These are phyloP conservation scores for Acanthococcus lagerstroemiae DNA, from an alignment of 2,888 invertebrate genomes.

Conservation along the genomic window DNA sequence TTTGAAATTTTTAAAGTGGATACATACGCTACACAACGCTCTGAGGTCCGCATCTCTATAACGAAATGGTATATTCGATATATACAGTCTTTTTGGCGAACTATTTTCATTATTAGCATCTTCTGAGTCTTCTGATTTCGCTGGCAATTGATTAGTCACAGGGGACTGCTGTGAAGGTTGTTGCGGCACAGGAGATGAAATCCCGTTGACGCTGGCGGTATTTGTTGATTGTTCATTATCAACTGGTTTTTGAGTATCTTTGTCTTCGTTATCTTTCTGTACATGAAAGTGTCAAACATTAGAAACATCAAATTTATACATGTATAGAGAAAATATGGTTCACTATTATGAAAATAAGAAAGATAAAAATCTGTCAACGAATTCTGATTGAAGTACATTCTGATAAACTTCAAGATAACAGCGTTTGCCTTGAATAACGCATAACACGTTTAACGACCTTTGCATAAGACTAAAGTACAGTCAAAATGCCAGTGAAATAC, in stretches of 20 bases:
- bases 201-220: not conserved
- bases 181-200: constrained; percentile 4
- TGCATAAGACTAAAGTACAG: not conserved
- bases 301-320: not conserved
- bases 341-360: too few relatives aligned
- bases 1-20: not conserved
- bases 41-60: constrained; percentile 98
- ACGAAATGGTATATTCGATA: constrained; percentile 99
- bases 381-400: too few relatives aligned
- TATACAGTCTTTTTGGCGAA: constrained; percentile 95
- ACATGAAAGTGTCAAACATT: not conserved
- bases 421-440: too few relatives aligned
- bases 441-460: too few relatives aligned
- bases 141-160: not conserved
- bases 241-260: not conserved
- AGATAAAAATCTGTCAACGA: too few relatives aligned
- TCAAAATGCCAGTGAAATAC: not conserved
- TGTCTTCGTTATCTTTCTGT: too few relatives aligned
- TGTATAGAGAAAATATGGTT: not conserved
- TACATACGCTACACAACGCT: constrained; percentile 94
- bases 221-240: not conserved
- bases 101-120: constrained; percentile 8
- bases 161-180: not conserved
- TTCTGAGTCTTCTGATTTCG: constrained; percentile 32
- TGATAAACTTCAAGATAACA: too few relatives aligned